Evolutionary conservation across 2,797 vertebrate genomes (phyloP), one percentile per base, ranked within the genome.

Genomic region (Glossophaga mutica): DNA sequence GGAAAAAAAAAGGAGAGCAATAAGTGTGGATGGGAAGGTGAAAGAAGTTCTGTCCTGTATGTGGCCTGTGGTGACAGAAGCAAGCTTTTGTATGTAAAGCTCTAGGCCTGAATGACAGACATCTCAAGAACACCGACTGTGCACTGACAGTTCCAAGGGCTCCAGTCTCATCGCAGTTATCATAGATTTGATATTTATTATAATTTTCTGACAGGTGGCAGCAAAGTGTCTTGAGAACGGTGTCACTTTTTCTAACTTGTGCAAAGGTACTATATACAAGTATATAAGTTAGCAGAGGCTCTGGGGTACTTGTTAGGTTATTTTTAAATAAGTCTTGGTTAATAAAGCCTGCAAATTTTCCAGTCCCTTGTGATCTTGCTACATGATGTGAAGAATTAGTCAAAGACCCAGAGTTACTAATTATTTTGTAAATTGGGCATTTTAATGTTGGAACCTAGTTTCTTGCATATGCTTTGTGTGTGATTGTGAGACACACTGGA

Each of bases 221-320:
- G 76, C 55, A n/a, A 79, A 93, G 42, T 24, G 42, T 74, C 48
- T 42, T 4, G 39, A 92, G 70, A 59, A 81, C 87, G 46, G n/a
- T 48, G 87, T 81, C 57, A 92, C 32, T 42, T 83, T 93, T 87
- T 82, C 77, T 57, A 74, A 78, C 70, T 76, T 84, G 90, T 79
- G 39, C 57, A n/a, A 84, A 91, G 78, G 29, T 81, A 21, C 21
- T 37, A 0, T n/a, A n/a, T 65, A 65, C 14, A 65, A n/a, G 14
- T n/a, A n/a, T 16, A n/a, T 83, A 59, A 83, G 39, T 34, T 71
- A 78, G 11, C 22, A 76, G 55, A 46, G 50, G 32, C 32, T 50
- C 90, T 71, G 52, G 50, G 76, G 22, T 82, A n/a, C 65, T 83
- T 68, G n/a, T 71, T 71, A 57, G 57, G 8, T 39, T 62, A 12